Conservation (phyloP, 2,113 vertebrate species). For the Coryphaenoides rupestris region DNA sequence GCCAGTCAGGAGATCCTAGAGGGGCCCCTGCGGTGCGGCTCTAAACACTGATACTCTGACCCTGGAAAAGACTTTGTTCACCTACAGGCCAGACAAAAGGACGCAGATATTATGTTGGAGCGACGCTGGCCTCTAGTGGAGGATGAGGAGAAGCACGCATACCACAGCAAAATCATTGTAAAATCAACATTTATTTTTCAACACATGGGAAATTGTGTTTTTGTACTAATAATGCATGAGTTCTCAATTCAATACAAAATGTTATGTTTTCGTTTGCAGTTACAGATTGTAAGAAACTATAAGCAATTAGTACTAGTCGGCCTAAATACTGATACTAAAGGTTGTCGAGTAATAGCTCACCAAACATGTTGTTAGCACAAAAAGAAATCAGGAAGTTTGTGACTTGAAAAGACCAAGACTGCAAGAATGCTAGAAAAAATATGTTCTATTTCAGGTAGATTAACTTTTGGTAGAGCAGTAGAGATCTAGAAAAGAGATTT, state of each 20-base stretch:
- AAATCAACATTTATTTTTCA: constrained; percentile 64
- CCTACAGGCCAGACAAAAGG: background rate
- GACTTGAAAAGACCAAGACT: constrained; percentile 80
- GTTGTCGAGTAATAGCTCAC: constrained; percentile 60
- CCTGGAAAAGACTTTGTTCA: no score
- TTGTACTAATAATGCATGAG: constrained; percentile 74
- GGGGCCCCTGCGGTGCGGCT: constrained; percentile 21
- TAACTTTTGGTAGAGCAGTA: constrained; percentile 48
- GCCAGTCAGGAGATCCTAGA: constrained; percentile 18
- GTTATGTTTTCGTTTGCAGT: constrained; percentile 45
- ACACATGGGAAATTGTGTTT: constrained; percentile 68
- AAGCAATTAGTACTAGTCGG: no score
- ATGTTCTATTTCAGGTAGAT: constrained; percentile 40
- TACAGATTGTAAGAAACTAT: no score
- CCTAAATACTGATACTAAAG: constrained; percentile 7
- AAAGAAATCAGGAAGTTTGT: constrained; percentile 60
- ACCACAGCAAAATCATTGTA: constrained; percentile 27
- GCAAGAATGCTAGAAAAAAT: constrained; percentile 63
- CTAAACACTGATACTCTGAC: background rate
- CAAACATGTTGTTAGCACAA: constrained; percentile 66
- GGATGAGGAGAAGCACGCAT: background rate
- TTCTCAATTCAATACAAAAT: constrained; percentile 84
- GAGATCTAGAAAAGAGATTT: constrained; percentile 18
- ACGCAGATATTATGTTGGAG: background rate
- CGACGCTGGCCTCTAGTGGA: constrained; percentile 53